A percentile compares a stretch with the other conserved stretches of the same genome.
phyloP scores from a whole-genome alignment of 2,113 vertebrate species.

The Tragelaphus imberbis region DNA sequence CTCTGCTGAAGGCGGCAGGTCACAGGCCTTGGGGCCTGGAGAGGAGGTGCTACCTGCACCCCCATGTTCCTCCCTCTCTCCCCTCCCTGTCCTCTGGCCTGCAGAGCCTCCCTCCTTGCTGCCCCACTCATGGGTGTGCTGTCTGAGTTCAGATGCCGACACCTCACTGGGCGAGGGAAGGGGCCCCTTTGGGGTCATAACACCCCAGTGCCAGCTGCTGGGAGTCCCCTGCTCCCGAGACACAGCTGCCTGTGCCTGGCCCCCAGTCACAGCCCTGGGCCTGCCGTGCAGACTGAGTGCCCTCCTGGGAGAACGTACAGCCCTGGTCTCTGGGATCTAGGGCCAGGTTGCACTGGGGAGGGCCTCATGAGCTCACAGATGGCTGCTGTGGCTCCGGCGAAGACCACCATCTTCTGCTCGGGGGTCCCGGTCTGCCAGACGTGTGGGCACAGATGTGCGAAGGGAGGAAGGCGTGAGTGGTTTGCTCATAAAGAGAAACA shows the following conservation, averaged over 20 bases:
- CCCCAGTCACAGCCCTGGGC: fast-evolving
- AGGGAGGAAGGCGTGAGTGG: fast-evolving
- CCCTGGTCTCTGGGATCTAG: fast-evolving
- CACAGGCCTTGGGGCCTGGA: not conserved
- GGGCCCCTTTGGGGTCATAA: fast-evolving
- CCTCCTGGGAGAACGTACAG: not conserved
- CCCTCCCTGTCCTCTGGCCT: fast-evolving
- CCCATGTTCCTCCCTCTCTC: fast-evolving
- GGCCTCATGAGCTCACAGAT: not conserved
- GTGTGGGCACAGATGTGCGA: not conserved
- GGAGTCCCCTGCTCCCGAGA: not conserved
- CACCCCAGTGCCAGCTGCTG: no score
- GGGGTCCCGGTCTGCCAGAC: not conserved
- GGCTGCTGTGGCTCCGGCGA: not conserved
- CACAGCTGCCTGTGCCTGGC: not conserved
- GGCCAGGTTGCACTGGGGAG: fast-evolving
- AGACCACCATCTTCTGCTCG: not conserved
- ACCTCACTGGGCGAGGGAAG: not conserved
- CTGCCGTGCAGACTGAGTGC: not conserved
- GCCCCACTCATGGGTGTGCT: fast-evolving
- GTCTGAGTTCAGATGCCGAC: not conserved
- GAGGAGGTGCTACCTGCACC: not conserved
- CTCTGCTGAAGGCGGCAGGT: not conserved
- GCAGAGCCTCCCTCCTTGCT: not conserved
- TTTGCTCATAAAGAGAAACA: fast-evolving